Conservation (phyloP, 2,797 vertebrate genomes). For the Sarcophilus harrisii region DNA sequence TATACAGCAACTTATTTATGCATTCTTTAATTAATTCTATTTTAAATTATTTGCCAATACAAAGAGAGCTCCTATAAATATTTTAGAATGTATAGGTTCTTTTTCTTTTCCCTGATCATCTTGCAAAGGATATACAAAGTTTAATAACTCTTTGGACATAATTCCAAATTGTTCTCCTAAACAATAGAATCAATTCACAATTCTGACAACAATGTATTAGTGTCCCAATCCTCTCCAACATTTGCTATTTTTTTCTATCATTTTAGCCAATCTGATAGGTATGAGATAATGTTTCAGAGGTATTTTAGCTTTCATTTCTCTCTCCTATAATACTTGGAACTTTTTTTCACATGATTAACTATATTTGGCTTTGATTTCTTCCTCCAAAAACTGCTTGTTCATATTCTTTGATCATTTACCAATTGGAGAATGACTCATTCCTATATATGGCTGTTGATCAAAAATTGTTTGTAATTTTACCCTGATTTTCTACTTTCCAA, state of each 20-base stretch:
- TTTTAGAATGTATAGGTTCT: background rate
- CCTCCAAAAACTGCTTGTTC: background rate
- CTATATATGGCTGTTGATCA: background rate
- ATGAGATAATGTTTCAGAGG: background rate
- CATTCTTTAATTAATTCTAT: too few relatives aligned
- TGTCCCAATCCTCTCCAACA: background rate
- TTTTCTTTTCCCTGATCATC: background rate
- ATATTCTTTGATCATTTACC: background rate
- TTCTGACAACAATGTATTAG: background rate
- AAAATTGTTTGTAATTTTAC: background rate
- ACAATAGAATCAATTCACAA: background rate
- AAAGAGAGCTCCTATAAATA: background rate
- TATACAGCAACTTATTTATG: too few relatives aligned
- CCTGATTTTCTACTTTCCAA: background rate
- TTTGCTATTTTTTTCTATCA: background rate
- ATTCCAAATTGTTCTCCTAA: background rate
- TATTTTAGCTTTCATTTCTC: background rate
- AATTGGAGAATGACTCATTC: background rate
- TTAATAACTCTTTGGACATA: background rate
- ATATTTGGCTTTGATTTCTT: background rate
- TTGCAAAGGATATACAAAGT: background rate
- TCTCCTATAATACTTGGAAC: background rate
- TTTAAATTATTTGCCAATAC: background rate
- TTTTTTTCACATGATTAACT: background rate
- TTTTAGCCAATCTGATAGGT: background rate